phyloP scores from a whole-genome alignment of 2,888 invertebrate species.

The Sussaba pulchella region DNA sequence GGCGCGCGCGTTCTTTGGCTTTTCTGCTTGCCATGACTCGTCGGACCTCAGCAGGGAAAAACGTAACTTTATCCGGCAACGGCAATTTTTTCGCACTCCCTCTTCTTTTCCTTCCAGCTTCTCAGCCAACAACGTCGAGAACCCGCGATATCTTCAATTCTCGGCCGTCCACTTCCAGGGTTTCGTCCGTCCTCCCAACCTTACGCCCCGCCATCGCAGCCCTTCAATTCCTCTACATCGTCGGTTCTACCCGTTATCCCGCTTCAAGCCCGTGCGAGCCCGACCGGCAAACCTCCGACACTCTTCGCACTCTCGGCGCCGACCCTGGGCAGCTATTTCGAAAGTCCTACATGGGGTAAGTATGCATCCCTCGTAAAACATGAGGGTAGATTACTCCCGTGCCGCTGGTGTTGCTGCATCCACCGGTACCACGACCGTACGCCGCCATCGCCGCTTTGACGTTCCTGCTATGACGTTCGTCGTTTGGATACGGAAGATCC shows the following conservation, averaged over 20 bases:
- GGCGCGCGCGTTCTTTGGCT: conserved; percentile 14
- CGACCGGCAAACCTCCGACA: conserved; percentile 22
- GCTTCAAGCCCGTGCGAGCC: conserved; percentile 38
- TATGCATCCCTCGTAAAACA: conserved; percentile 68
- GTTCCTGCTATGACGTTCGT: conserved; percentile 15
- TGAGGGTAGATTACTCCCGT: conserved; percentile 64
- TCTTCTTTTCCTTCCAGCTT: conserved; percentile 23
- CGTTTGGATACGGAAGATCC: conserved; percentile 25
- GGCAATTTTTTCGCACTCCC: conserved; percentile 61
- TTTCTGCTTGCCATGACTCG: conserved; percentile 28
- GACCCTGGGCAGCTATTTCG: conserved; percentile 54
- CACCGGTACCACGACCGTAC: no score
- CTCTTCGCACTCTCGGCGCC: conserved; percentile 20
- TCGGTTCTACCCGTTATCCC: conserved; percentile 24
- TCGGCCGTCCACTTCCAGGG: conserved; percentile 4
- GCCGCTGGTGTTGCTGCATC: no score
- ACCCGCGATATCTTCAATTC: conserved; percentile 16
- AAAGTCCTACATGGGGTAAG: conserved; percentile 62
- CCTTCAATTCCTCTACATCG: conserved; percentile 42
- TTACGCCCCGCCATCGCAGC: conserved; percentile 3
- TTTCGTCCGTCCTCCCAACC: neutral
- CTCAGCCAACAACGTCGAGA: conserved; percentile 39
- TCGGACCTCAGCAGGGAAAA: conserved; percentile 67
- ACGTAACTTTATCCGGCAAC: conserved; percentile 71
- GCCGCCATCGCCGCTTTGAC: conserved; percentile 19